Conservation (phyloP, 2,888 invertebrate genomes). For the Cyclophora albipunctata region DNA sequence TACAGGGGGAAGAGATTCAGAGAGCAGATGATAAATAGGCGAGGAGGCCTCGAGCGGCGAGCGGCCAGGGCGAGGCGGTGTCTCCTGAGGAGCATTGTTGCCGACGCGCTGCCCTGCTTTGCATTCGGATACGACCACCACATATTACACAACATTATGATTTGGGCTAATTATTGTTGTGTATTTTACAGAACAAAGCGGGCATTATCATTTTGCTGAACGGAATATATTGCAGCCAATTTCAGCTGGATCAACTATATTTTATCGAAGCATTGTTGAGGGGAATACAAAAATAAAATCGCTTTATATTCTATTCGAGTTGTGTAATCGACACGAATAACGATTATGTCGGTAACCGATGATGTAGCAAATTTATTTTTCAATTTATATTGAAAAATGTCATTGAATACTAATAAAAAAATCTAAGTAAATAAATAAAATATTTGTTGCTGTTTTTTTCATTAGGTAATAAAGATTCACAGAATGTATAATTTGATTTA, state of each 20-base stretch:
- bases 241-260: no score
- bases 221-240: no score
- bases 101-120: constrained; percentile 17
- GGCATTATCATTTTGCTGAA: constrained; percentile 3
- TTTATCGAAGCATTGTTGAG: no score
- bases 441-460: no score
- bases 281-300: constrained; percentile 25
- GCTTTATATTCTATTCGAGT: constrained; percentile 25
- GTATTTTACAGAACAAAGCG: constrained; percentile 15
- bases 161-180: constrained; percentile 9
- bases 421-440: constrained; percentile 9
- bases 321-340: constrained; percentile 33
- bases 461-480: no score
- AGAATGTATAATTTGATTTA: no score
- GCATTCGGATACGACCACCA: constrained; percentile 18
- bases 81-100: constrained; percentile 32
- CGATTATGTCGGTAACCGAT: constrained; percentile 29
- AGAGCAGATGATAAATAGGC: constrained; percentile 41
- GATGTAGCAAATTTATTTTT: constrained; percentile 18
- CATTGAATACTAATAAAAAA: constrained; percentile 22
- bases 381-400: not conserved
- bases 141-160: constrained; percentile 20
- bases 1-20: constrained; percentile 23
- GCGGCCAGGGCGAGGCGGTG: constrained; percentile 18
- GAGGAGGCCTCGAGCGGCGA: constrained; percentile 28